Conservation (phyloP, 2,113 vertebrate species). For the Vidua macroura region DNA sequence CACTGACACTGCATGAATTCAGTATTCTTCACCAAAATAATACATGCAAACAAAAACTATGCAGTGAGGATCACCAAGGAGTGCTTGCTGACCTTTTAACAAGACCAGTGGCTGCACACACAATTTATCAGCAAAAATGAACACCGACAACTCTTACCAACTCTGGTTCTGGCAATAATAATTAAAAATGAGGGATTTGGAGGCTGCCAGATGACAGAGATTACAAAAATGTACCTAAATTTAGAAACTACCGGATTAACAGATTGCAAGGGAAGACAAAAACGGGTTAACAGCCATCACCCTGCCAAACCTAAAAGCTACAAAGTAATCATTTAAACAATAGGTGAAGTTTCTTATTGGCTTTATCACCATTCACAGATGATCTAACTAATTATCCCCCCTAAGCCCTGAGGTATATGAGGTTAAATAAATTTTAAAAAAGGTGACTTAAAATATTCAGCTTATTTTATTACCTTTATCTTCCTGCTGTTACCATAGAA, state of each 20-base stretch:
- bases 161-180: not conserved
- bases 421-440: not conserved
- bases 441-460: conserved; percentile 3
- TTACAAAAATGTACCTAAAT: not conserved
- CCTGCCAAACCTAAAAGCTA: not conserved
- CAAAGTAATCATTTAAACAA: not conserved
- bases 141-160: not conserved
- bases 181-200: conserved; percentile 8
- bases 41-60: not conserved
- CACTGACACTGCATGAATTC: not conserved
- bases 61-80: not conserved
- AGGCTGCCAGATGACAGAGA: not conserved
- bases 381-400: not conserved
- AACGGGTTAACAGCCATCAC: not conserved
- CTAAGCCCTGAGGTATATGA: not conserved
- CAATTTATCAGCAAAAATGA: not conserved
- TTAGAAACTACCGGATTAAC: not conserved
- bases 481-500: conserved; percentile 59
- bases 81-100: not conserved
- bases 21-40: not conserved
- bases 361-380: not conserved
- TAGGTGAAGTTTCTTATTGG: not conserved
- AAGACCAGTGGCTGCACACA: not conserved
- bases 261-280: not conserved
- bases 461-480: conserved; percentile 20